These are phyloP conservation scores for Elachura formosa DNA, from an alignment of 2,113 vertebrate genomes.

Conservation along the genomic window DNA sequence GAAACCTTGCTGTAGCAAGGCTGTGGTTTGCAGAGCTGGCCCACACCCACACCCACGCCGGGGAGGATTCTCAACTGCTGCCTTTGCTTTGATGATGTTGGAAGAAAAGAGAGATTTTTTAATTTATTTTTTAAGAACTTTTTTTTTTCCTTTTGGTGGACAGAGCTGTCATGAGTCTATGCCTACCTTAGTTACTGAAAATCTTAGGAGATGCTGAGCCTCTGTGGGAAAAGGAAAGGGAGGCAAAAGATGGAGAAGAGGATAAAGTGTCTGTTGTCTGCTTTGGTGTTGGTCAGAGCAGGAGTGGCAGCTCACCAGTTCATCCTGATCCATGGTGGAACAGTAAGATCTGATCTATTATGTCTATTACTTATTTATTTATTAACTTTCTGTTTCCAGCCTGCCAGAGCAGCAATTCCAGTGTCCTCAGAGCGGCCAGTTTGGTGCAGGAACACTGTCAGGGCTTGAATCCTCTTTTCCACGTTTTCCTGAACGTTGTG, in stretches of 20 bases:
- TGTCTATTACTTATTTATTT: neutral
- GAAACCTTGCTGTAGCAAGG: neutral
- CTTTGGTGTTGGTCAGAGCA: neutral
- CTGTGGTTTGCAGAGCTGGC: constrained; percentile 1
- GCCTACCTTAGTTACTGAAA: neutral
- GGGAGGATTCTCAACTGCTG: neutral
- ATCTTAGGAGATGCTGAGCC: neutral
- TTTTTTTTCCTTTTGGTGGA: neutral
- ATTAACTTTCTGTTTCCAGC: neutral
- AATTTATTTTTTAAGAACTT: neutral
- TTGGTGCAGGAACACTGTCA: neutral
- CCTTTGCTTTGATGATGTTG: neutral
- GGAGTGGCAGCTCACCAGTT: neutral
- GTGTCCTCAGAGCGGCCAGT: neutral
- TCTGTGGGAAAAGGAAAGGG: neutral
- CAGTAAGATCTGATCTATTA: neutral
- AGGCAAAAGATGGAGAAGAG: accelerated
- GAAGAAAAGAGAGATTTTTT: neutral
- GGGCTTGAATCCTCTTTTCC: neutral
- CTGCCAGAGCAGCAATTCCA: accelerated
- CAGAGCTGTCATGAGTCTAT: neutral
- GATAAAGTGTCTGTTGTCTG: neutral
- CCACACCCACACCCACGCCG: neutral
- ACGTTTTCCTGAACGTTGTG: accelerated
- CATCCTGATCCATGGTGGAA: neutral